Conservation (phyloP, 2,113 vertebrate genomes). For the Oriolus oriolus region DNA sequence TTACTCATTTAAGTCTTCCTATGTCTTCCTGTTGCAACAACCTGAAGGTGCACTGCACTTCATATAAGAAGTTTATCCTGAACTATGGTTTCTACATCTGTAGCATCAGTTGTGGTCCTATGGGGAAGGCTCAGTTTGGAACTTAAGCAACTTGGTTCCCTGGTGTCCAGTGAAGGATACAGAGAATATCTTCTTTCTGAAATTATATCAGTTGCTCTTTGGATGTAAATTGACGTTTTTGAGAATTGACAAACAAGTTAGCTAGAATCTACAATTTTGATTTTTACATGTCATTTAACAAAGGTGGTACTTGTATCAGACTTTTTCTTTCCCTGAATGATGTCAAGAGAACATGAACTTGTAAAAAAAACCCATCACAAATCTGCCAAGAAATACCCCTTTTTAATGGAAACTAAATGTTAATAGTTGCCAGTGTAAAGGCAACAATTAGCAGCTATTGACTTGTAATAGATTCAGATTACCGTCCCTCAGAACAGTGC, state of each 20-base stretch:
- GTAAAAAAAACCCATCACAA: not conserved
- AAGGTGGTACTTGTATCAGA: not conserved
- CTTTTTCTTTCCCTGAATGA: not conserved
- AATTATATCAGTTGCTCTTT: not conserved
- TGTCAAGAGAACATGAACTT: not conserved
- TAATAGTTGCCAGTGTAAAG: not conserved
- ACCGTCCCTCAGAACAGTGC: not conserved
- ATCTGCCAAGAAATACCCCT: not conserved
- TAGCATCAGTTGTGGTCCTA: not conserved
- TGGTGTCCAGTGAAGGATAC: not conserved
- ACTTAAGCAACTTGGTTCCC: not conserved
- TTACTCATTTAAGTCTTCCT: conserved; percentile 46
- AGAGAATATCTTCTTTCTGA: not conserved
- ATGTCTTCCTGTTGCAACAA: conserved; percentile 9
- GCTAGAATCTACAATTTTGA: not conserved
- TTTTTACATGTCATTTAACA: not conserved
- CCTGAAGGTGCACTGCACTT: conserved; percentile 1
- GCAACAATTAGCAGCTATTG: not conserved
- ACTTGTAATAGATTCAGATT: not conserved
- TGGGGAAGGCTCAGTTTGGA: not conserved
- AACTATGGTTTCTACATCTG: not conserved
- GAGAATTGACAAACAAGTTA: not conserved
- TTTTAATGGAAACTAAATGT: not conserved
- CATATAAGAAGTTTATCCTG: not conserved
- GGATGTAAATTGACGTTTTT: not conserved